These are phyloP conservation scores for Schizopygopsis pylzovi DNA, from an alignment of 2,797 vertebrate species.

Conservation along the genomic window DNA sequence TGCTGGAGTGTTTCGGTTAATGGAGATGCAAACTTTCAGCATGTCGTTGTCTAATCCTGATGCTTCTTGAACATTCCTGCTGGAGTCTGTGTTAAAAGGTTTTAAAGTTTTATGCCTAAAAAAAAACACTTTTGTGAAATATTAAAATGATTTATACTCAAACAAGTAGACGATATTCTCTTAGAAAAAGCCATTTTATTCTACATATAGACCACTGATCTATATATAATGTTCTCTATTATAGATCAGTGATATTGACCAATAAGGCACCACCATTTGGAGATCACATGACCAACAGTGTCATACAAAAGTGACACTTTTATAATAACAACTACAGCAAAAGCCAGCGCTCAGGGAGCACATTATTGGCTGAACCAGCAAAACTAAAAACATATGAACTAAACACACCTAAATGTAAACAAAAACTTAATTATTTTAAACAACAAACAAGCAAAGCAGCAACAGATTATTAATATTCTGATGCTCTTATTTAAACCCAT, in stretches of 20 bases:
- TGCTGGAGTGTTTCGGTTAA: constrained; percentile 34
- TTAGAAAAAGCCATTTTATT: background rate
- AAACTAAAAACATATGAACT: background rate
- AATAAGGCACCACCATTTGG: background rate
- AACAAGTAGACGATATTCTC: background rate
- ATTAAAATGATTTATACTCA: background rate
- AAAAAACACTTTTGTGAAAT: background rate
- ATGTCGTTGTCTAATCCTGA: constrained; percentile 2
- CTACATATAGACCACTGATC: background rate
- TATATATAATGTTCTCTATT: too few relatives aligned
- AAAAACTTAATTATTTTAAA: background rate
- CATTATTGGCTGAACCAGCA: background rate
- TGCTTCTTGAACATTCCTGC: constrained; percentile 32
- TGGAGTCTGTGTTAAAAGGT: background rate
- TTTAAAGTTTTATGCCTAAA: constrained; percentile 21
- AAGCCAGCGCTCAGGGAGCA: background rate
- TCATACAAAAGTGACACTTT: background rate
- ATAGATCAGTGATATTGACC: background rate
- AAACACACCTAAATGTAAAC: background rate
- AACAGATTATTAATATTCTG: background rate
- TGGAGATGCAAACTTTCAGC: constrained; percentile 33
- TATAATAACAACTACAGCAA: background rate
- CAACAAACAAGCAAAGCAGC: background rate
- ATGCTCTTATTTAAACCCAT: background rate
- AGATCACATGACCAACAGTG: background rate